A percentile compares a stretch with the other conserved stretches of the same genome.
Conservation (phyloP, 2,888 invertebrate genomes). For the Camponotus fellah region DNA sequence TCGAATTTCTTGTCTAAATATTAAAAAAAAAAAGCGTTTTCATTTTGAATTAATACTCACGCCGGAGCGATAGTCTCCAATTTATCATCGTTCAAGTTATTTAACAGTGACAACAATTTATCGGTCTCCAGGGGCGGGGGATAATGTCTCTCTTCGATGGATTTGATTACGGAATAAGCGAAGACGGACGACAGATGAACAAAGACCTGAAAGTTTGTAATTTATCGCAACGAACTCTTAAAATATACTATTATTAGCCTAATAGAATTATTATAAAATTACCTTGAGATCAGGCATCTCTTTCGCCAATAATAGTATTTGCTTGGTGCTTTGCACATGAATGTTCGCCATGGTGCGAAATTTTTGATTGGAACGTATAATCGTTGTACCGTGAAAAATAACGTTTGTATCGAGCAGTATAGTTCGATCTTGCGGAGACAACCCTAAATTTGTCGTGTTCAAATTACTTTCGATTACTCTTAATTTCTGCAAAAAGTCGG, state of each 20-base stretch:
- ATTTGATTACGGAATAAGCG: conserved; percentile 78
- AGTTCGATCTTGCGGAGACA: conserved; percentile 86
- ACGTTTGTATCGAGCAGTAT: conserved; percentile 87
- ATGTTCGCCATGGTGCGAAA: conserved; percentile 89
- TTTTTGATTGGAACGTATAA: conserved; percentile 91
- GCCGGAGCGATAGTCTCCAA: conserved; percentile 76
- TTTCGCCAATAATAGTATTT: conserved; percentile 89
- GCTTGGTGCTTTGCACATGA: conserved; percentile 90
- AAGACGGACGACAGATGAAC: conserved; percentile 84
- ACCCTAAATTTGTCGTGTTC: conserved; percentile 86
- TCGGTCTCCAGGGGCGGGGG: conserved; percentile 78
- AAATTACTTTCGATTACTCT: conserved; percentile 88
- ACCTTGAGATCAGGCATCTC: conserved; percentile 90
- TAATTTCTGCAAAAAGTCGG: conserved; percentile 87
- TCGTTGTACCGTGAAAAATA: conserved; percentile 92
- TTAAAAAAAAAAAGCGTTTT: background rate
- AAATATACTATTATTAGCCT: too few species aligned
- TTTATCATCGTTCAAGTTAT: conserved; percentile 79
- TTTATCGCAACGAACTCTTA: background rate
- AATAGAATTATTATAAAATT: conserved; percentile 18
- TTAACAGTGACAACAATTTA: conserved; percentile 77
- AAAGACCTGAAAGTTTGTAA: conserved; percentile 76
- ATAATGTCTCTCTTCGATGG: conserved; percentile 83
- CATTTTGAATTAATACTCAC: conserved; percentile 72
- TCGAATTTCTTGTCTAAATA: background rate